phyloP scores from a whole-genome alignment of 2,888 invertebrate species.

The Erynnis tages region DNA sequence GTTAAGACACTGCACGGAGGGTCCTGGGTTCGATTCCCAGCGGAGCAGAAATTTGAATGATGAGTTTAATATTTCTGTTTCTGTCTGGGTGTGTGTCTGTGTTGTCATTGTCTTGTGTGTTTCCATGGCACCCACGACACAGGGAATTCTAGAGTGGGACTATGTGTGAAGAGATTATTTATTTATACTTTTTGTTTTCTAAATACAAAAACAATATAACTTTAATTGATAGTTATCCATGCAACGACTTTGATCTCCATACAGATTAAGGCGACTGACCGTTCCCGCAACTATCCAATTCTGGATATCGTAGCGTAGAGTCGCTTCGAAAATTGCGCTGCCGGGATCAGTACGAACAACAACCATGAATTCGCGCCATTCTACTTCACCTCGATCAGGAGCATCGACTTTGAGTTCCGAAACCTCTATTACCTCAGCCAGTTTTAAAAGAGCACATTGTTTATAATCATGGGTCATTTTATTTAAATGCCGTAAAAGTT shows the following conservation, averaged over 20 bases:
- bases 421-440: conserved; percentile 57
- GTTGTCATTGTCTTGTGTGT: too few species aligned
- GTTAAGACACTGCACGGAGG: too few species aligned
- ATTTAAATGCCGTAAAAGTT: conserved; percentile 84
- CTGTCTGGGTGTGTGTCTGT: too few species aligned
- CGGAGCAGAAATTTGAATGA: too few species aligned
- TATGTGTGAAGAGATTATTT: too few species aligned
- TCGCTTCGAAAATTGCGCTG: conserved; percentile 87
- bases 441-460: conserved; percentile 83
- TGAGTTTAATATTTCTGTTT: too few species aligned
- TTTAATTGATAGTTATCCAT: conserved; percentile 85
- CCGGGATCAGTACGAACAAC: conserved; percentile 84
- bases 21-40: too few species aligned
- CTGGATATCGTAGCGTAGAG: conserved; percentile 65
- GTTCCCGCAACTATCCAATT: conserved; percentile 82
- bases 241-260: conserved; percentile 87
- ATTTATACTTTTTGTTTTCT: too few species aligned
- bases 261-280: conserved; percentile 87
- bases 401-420: conserved; percentile 79
- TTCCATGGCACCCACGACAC: too few species aligned
- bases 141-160: too few species aligned
- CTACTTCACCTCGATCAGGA: conserved; percentile 39
- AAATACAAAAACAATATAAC: conserved; percentile 86
- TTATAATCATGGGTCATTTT: conserved; percentile 77
- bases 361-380: conserved; percentile 79